Evolutionary conservation across 2,888 invertebrate species (phyloP), one percentile per base, ranked within the genome.

Genomic region (Ypsolopha scabrella): DNA sequence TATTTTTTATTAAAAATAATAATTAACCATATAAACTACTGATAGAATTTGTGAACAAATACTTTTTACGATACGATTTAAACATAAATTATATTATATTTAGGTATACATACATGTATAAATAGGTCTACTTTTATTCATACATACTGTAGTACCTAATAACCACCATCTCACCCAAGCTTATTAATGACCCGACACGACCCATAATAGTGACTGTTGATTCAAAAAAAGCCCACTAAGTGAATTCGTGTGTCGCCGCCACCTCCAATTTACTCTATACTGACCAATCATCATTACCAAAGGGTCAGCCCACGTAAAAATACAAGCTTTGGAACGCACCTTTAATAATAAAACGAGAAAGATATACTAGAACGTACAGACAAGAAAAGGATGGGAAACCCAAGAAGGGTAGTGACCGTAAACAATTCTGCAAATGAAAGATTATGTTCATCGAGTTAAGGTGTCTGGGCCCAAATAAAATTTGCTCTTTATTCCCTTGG

Each of bases 391-490:
- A 77, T 54, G 54, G 57, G 52, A 35, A 14, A 35, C 48, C 56
- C 52, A 57, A 60, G 60, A 60, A 63, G 63, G 67, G 62, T 67
- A 63, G 58, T 57, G 60, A 58, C 70, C 72, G 74, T 83, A 82
- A 80, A 85, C 71, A 78, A 76, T 76, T 70, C 60, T 64, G 68
- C 72, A 81, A 83, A 85, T 83, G 80, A 82, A 81, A 83, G 82
- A 83, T 83, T 83, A 85, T 82, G 83, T 82, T 80, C 76, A 83
- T 82, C 75, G 83, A 75, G 72, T 72, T 70, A 79, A 83, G 83
- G 85, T 83, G 81, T 74, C 72, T 58, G 67, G 60, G 67, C 57
- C 68, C 63, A 71, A 75, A 82, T 83, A 82, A 83, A 80, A 74
- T 73, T 68, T 70, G 66, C 65, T 70, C 61, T 81, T 81, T 82